Evolutionary conservation across 2,797 vertebrate species (phyloP).

Genomic region (Sebastes cheni): DNA sequence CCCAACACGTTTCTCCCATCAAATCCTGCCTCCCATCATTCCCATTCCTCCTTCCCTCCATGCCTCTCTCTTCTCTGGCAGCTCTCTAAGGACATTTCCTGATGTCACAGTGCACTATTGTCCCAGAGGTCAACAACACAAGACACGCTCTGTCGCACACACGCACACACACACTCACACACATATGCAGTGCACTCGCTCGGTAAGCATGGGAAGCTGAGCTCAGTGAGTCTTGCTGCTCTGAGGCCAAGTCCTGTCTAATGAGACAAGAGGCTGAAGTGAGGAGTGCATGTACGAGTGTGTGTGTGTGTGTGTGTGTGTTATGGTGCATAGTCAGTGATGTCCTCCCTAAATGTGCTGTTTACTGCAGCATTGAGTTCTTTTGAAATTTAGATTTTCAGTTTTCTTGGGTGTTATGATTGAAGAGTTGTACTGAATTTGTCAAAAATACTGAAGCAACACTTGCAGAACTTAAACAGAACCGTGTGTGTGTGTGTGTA

Average conservation of each 20-base stretch:
- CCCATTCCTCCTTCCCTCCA: constrained; percentile 27
- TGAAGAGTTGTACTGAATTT: background rate
- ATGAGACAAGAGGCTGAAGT: constrained; percentile 59
- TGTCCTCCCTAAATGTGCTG: background rate
- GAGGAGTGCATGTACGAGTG: constrained; percentile 27
- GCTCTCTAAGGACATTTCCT: constrained; percentile 73
- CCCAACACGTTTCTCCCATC: constrained; percentile 44
- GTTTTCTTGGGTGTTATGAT: background rate
- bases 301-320: background rate
- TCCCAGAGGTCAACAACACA: constrained; percentile 71
- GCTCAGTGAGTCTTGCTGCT: constrained; percentile 54
- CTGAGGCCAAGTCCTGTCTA: constrained; percentile 56
- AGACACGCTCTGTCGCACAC: constrained; percentile 58
- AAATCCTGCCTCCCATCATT: constrained; percentile 34
- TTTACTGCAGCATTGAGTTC: background rate
- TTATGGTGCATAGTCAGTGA: background rate
- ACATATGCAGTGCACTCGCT: constrained; percentile 13
- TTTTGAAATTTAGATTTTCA: background rate
- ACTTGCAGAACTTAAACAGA: background rate
- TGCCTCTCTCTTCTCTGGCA: constrained; percentile 56
- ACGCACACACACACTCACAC: constrained; percentile 10
- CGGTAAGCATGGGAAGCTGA: constrained; percentile 67
- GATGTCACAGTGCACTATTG: constrained; percentile 74
- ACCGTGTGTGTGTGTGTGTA: background rate
- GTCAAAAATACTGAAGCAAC: background rate